Evolutionary conservation across 2,113 vertebrate species (phyloP).

Genomic region (Cygnus buccinator): DNA sequence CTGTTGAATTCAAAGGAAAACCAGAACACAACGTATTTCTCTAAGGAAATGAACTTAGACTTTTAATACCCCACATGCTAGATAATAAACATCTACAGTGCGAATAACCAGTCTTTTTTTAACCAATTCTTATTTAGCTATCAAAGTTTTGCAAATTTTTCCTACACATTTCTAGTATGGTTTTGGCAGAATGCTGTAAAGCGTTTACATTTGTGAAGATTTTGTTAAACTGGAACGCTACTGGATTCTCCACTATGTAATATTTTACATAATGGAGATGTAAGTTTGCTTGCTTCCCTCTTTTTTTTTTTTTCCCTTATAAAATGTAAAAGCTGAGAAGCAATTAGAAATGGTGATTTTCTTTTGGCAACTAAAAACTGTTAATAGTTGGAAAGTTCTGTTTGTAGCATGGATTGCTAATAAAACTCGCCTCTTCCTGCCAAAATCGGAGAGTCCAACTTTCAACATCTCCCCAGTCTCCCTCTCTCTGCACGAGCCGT

Average conservation of each 20-base stretch:
- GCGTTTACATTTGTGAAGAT: not conserved
- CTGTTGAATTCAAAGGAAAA: not conserved
- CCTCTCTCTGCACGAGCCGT: slow-evolving; percentile 54
- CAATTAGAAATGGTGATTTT: slow-evolving; percentile 73
- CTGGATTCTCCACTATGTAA: not conserved
- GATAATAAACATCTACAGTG: not conserved
- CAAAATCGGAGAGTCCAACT: slow-evolving; percentile 79
- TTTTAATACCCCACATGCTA: not conserved
- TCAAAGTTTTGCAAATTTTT: not conserved
- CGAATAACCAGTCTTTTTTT: not conserved
- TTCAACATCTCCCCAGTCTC: slow-evolving; percentile 63
- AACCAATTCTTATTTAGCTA: not conserved
- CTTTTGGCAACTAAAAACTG: slow-evolving; percentile 74
- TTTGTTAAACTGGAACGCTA: not conserved
- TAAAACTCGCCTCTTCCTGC: slow-evolving; percentile 79
- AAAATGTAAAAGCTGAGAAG: slow-evolving; percentile 33
- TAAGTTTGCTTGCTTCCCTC: slow-evolving; percentile 9
- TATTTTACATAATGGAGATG: slow-evolving; percentile 6
- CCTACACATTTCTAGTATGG: not conserved
- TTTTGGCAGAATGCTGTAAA: not conserved
- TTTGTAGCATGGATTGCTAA: slow-evolving; percentile 74
- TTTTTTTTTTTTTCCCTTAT: not conserved
- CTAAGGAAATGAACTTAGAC: not conserved
- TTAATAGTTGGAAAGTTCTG: slow-evolving; percentile 79
- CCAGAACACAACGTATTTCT: not conserved